Evolutionary conservation across 2,888 invertebrate species (phyloP), one percentile per base, ranked within the genome.

Genomic region (Phrixothrix hirtus): DNA sequence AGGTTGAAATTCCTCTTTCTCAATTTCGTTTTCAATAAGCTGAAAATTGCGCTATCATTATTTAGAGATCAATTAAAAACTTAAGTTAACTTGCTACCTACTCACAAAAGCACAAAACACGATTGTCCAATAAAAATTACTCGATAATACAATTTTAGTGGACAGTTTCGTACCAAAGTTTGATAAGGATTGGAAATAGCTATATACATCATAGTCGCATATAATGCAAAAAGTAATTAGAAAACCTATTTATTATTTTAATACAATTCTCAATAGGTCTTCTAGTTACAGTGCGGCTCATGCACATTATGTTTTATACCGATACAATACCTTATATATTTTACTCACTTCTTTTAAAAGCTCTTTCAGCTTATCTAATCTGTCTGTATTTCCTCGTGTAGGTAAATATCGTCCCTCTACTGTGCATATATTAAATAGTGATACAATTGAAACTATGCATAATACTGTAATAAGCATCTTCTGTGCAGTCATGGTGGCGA

Each of bases 281-380:
- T n/a, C n/a, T n/a, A n/a, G n/a, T n/a, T n/a, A n/a, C n/a, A n/a
- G n/a, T n/a, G n/a, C n/a, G n/a, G n/a, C n/a, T n/a, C n/a, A n/a
- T n/a, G n/a, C 15, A n/a, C 15, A 35, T 17, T 35, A 35, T 14
- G n/a, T n/a, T n/a, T n/a, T n/a, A n/a, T n/a, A 31, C 26, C 34
- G 34, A 35, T 43, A 53, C 53, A 11, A 43, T 53, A 53, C 53
- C 53, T 53, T 43, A 53, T 50, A 38, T 41, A 42, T 29, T 48
- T 51, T 63, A 74, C 79, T 76, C 73, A 81, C 81, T 75, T 81
- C 80, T 73, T 78, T 76, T 70, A 81, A 75, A 58, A 81, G 68
- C 62, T 81, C 81, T 59, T 78, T 73, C 59, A 81, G 69, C 72
- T 79, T 80, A 65, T 81, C 81, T 67, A 81, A 70, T 64, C 79